Evolutionary conservation across 2,797 vertebrate species (phyloP), one percentile per base, ranked within the genome.

Genomic region (Luscinia megarhynchos): DNA sequence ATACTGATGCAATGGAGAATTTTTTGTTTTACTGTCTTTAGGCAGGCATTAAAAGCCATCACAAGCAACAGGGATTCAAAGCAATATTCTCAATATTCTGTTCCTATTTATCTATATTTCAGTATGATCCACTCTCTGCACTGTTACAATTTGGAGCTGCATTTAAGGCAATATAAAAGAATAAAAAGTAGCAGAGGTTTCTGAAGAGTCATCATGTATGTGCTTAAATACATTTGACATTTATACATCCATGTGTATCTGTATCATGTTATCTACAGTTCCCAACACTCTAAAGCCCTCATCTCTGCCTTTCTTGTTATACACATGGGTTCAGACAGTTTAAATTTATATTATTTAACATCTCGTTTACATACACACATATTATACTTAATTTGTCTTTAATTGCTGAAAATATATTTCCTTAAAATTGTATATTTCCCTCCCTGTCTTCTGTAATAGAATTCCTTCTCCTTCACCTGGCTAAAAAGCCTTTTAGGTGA

Each of bases 311-410:
- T 64, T 64, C 43, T 58, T 51, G 26, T 55, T 91, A 19, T 24
- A 54, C 46, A 26, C 22, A 16, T n/a, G 36, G 72, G 12, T 50
- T 93, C 55, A n/a, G 64, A 51, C 23, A 34, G 27, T 74, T 95
- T 40, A 83, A 36, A 40, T 67, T 64, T 85, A 45, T 77, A 22
- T 83, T 48, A 83, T 75, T 83, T 75, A 87, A n/a, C 43, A 26
- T 57, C 46, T 81, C 6, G 0, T 89, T 95, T 89, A 21, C 66
- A 66, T 78, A 81, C 23, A 69, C 34, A 13, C 66, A 78, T 87
- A 89, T 91, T 84, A 62, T 17, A 46, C 15, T 87, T 89, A 92
- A 95, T 94, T 87, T 85, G 48, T 92, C 48, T 72, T 95, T 90
- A 94, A 94, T 94, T 96, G 54, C 82, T 58, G 46, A 78, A 91